Evolutionary conservation across 2,888 invertebrate genomes (phyloP), one percentile per base, ranked within the genome.

Genomic region (Euspilapteryx auroguttella): DNA sequence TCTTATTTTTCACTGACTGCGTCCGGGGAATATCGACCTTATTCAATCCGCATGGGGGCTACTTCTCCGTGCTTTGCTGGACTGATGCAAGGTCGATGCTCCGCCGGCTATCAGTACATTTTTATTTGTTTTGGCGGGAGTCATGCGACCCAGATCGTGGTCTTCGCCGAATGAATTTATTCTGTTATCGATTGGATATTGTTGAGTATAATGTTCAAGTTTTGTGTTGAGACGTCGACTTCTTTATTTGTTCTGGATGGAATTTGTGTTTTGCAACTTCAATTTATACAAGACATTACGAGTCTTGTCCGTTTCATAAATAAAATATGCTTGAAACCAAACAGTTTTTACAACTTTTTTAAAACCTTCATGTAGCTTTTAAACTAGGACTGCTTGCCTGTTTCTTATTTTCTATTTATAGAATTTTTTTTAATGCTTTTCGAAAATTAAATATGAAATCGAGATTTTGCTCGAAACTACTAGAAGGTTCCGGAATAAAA

Each of bases 101-200:
- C 75, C 49, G 56, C 30, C 31, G 59, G 49, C 65, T 68, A 68
- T 69, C 64, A 62, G 44, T 56, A 64, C 58, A 63, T 68, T 75
- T 71, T 71, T 68, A 68, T 73, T 73, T 75, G 69, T 73, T 73
- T 66, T 65, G 66, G 68, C 56, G 33, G 17, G 61, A 62, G 62
- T 62, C 57, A 57, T 53, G 48, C 71, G 73, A 73, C 73, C 73
- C 64, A 75, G 63, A 71, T 75, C 62, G 56, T 43, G 51, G 52
- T 47, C 54, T 30, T 47, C 48, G 39, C 39, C 47, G 68, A 68
- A 69, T 73, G 71, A 69, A 71, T 69, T 71, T 71, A 73, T 71
- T 68, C 68, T 54, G 58, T 48, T 68, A 75, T 75, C 68, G 73
- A 75, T 75, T 66, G 47, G 49, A 51, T 52, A 57, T 65, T 62